Evolutionary conservation across 2,113 vertebrate species (phyloP).

Genomic region (Cololabis saira): DNA sequence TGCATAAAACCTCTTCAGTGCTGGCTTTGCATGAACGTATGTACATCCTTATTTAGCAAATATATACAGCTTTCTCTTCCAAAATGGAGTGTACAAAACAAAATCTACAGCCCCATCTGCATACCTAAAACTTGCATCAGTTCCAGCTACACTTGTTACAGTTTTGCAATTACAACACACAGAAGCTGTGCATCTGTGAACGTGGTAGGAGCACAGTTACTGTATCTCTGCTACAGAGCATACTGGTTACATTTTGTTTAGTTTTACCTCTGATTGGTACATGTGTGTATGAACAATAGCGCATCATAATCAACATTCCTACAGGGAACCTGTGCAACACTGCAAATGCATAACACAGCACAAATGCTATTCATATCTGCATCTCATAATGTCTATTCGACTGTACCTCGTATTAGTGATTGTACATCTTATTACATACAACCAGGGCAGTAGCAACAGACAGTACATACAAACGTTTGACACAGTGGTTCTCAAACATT

Average conservation of each 20-base stretch:
- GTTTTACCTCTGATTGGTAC: slow-evolving; percentile 25
- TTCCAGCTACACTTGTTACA: slow-evolving; percentile 18
- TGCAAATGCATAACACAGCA: slow-evolving; percentile 30
- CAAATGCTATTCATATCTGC: slow-evolving; percentile 43
- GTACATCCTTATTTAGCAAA: slow-evolving; percentile 45
- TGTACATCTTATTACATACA: slow-evolving; percentile 39
- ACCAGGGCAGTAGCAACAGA: slow-evolving; percentile 43
- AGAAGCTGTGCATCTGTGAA: slow-evolving; percentile 21
- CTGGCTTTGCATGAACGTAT: slow-evolving; percentile 31
- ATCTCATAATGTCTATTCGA: slow-evolving; percentile 24
- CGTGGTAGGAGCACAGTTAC: slow-evolving; percentile 24
- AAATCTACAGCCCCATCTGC: slow-evolving; percentile 34
- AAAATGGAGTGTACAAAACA: slow-evolving; percentile 14
- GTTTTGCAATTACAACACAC: slow-evolving; percentile 29
- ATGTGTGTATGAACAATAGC: slow-evolving; percentile 7
- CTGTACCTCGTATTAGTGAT: slow-evolving; percentile 43
- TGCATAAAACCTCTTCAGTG: slow-evolving; percentile 16
- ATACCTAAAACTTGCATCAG: slow-evolving; percentile 24
- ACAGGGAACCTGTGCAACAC: slow-evolving; percentile 36
- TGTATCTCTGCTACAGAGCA: slow-evolving; percentile 13
- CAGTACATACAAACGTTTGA: slow-evolving; percentile 41
- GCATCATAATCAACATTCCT: slow-evolving; percentile 34
- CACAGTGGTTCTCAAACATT: slow-evolving; percentile 40
- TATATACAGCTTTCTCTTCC: slow-evolving; percentile 57
- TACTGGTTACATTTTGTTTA: slow-evolving; percentile 15